Conservation (phyloP, 2,797 vertebrate genomes). For the Gallinago stenura region DNA sequence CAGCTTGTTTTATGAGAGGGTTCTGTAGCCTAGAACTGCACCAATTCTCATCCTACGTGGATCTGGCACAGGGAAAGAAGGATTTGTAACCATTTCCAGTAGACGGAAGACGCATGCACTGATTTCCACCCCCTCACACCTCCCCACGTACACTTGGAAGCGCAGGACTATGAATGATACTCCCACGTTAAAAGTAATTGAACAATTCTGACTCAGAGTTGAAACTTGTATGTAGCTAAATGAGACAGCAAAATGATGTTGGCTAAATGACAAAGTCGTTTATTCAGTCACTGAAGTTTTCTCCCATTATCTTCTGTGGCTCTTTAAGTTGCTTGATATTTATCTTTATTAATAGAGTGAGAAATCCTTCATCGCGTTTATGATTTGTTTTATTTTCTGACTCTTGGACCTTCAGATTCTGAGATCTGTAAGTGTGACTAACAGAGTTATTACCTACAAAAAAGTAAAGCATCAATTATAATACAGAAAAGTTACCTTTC, state of each 20-base stretch:
- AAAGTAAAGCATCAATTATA: background rate
- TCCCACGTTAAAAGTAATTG: background rate
- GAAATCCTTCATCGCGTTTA: background rate
- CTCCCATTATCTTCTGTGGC: background rate
- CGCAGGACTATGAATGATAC: background rate
- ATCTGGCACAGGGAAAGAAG: background rate
- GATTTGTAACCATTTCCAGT: background rate
- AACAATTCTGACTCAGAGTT: constrained; percentile 24
- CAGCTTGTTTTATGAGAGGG: background rate
- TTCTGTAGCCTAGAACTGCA: background rate
- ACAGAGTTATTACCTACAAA: background rate
- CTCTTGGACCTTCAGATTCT: background rate
- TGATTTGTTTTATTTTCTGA: background rate
- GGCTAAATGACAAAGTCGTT: background rate
- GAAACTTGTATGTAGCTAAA: background rate
- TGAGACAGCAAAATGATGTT: constrained; percentile 11
- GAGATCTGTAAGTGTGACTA: background rate
- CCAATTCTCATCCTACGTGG: background rate
- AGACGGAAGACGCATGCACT: background rate
- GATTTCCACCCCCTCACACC: constrained; percentile 20
- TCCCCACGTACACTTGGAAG: background rate
- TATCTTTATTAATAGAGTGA: background rate
- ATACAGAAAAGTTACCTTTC: background rate
- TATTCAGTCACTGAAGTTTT: background rate
- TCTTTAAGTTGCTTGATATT: background rate